phyloP scores from a whole-genome alignment of 2,113 vertebrate species.

The Heliornis fulica region DNA sequence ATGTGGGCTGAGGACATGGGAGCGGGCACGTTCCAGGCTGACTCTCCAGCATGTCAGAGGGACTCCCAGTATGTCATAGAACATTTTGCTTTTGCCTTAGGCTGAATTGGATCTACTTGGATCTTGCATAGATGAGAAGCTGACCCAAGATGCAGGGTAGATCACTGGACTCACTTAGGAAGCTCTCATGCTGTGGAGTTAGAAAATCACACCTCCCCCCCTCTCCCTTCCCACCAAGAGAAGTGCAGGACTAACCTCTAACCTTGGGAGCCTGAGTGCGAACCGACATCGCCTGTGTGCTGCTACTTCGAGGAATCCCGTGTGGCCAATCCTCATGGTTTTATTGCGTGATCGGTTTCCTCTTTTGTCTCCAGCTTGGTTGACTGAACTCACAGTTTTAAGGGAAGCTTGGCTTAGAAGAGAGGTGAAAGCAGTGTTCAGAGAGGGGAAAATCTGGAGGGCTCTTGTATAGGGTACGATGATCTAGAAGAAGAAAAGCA shows the following conservation, averaged over 20 bases:
- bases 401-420: neutral
- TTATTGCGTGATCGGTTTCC: conserved; percentile 5
- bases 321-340: neutral
- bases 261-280: neutral
- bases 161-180: neutral
- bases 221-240: neutral
- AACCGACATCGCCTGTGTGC: neutral
- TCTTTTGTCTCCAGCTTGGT: neutral
- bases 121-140: neutral
- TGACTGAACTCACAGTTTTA: neutral
- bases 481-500: neutral
- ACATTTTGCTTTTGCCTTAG: neutral
- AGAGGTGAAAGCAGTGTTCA: neutral
- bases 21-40: neutral
- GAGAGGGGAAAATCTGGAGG: neutral
- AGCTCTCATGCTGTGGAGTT: neutral
- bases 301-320: conserved; percentile 20
- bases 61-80: neutral
- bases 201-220: neutral
- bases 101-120: neutral
- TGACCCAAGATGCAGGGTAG: neutral
- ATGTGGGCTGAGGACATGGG: neutral
- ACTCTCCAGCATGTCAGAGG: neutral
- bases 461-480: neutral
- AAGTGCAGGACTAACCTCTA: neutral